Evolutionary conservation across 1,140 invertebrate genomes (phyloP), one percentile per base, ranked within the genome.

Genomic region (Palaemon carinicauda): DNA sequence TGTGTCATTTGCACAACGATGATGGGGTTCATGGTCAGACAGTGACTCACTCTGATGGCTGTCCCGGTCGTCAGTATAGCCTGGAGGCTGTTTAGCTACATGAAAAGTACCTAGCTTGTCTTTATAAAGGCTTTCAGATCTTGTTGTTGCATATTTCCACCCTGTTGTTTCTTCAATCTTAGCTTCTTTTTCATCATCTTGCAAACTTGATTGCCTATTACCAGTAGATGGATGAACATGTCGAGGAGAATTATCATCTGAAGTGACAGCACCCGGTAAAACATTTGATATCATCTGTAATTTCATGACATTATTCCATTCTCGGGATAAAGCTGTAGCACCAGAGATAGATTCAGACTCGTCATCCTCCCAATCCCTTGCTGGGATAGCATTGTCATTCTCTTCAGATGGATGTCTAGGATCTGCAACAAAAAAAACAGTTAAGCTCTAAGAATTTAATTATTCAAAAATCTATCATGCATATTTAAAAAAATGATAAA

Each of bases 31-130:
- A 24, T 83, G 80, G 31, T 88, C 87, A 54, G 87, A 88, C 29
- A 41, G 50, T 14, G 87, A 88, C 19, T 88, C 87, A 50, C 80
- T 82, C n/a, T 73, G 87, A 24, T 88, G 87, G 71, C 87, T 88
- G 74, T 88, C 87, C 19, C 54, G 56, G 31, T 83, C 80, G 29
- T 82, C 80, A 21, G 50, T 77, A 60, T 88, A 88, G 3, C 74
- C 87, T 21, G 87, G 87, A 54, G 87, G 87, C 51, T 88, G 87
- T 21, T 88, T 54, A 15, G 87, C 87, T 14, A 88, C 60, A 41
- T 88, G 87, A 31, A 82, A 31, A 7, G 74, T 82, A 17, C 87
- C 87, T 52, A 24, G 80, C 33, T 27, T 41, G 50, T 88, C 87
- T 73, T 82, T 33, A 50, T 88, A 88, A 29, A 88, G 74, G 29